These are phyloP conservation scores for Alcedo atthis DNA, from an alignment of 2,797 vertebrate species.

Conservation along the genomic window DNA sequence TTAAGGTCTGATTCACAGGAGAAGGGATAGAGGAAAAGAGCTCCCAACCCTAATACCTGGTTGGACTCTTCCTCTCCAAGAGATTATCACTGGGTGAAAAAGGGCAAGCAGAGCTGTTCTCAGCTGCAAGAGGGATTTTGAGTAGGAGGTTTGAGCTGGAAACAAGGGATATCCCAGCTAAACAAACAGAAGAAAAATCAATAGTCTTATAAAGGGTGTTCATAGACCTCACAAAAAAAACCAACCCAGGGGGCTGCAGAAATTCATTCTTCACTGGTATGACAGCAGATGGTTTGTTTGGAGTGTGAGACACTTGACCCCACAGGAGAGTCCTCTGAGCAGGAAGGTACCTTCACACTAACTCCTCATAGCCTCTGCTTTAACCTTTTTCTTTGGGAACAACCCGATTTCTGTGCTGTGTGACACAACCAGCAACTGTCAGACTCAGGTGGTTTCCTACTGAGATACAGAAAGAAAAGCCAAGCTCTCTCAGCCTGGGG, in stretches of 20 bases:
- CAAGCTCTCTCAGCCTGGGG: neutral
- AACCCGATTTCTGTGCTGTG: neutral
- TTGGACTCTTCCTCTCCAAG: neutral
- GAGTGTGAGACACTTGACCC: neutral
- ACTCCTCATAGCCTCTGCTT: neutral
- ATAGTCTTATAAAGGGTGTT: neutral
- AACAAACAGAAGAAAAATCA: neutral
- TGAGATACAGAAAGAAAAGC: accelerated
- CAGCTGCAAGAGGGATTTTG: neutral
- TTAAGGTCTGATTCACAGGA: neutral
- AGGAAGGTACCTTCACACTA: neutral
- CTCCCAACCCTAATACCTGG: neutral
- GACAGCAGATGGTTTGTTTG: neutral
- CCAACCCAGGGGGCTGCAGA: neutral
- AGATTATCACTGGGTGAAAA: neutral
- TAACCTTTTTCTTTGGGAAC: neutral
- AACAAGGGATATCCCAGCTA: neutral
- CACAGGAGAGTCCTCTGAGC: neutral
- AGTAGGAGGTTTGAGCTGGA: neutral
- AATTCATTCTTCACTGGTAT: neutral
- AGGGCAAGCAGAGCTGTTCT: neutral
- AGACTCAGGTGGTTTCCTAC: neutral
- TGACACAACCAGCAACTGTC: neutral
- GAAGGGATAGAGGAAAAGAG: neutral
- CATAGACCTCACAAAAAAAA: neutral